Evolutionary conservation across 1,140 invertebrate species (phyloP).

Genomic region (Batillaria attramentaria): DNA sequence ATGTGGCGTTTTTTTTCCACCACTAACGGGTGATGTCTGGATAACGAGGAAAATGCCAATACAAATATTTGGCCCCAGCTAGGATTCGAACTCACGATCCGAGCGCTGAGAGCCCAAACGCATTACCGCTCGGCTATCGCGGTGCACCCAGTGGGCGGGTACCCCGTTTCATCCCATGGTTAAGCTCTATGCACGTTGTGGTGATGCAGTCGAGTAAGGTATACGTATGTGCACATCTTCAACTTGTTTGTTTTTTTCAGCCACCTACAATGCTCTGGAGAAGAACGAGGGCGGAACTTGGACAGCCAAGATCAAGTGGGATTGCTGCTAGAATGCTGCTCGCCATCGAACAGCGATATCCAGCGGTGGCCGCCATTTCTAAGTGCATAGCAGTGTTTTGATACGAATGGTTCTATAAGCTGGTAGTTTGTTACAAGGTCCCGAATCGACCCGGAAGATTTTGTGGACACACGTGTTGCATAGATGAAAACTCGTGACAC

Average conservation of each 20-base stretch:
- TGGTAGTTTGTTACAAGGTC: background rate
- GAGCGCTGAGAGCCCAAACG: no score
- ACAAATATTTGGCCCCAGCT: no score
- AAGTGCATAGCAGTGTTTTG: background rate
- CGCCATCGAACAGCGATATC: background rate
- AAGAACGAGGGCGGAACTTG: background rate
- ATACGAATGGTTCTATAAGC: background rate
- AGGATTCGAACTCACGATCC: no score
- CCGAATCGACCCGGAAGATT: background rate
- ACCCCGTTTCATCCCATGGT: no score
- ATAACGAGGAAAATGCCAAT: no score
- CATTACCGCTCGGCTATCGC: background rate
- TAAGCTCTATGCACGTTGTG: background rate
- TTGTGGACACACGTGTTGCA: background rate
- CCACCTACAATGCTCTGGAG: slow-evolving; percentile 9
- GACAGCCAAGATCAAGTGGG: slow-evolving; percentile 10
- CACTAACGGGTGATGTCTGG: background rate
- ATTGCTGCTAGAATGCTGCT: slow-evolving; percentile 1
- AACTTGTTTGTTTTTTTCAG: slow-evolving; percentile 5
- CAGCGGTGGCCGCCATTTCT: background rate
- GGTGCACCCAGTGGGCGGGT: background rate
- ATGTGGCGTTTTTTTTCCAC: background rate
- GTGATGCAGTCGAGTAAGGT: background rate
- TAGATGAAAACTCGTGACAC: background rate
- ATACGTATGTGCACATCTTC: background rate